Percentiles rank a stretch among this genome's conserved stretches.
Evolutionary conservation across 2,888 invertebrate genomes (phyloP).

Genomic region (Branchipolynoe longqiensis): DNA sequence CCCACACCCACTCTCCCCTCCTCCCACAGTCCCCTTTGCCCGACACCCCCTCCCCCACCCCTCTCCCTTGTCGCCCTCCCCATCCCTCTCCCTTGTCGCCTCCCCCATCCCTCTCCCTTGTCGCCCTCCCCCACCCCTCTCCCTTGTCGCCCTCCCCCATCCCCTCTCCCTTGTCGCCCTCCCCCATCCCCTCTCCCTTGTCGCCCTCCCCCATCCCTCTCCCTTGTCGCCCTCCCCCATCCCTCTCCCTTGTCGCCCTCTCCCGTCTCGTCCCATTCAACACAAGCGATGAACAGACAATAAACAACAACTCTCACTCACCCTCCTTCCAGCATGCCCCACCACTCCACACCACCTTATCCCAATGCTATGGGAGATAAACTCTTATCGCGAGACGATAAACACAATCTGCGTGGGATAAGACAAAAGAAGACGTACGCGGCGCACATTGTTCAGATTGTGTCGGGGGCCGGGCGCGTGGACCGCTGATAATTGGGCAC

Average conservation of each 20-base stretch:
- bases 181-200: no score
- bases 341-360: not conserved
- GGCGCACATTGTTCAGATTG: not conserved
- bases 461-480: not conserved
- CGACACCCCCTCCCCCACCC: no score
- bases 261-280: not conserved
- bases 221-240: not conserved
- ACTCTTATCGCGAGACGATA: slow-evolving; percentile 11
- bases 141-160: no score
- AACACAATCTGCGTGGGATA: slow-evolving; percentile 23
- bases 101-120: no score
- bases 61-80: no score
- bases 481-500: not conserved
- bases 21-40: no score
- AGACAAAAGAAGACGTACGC: slow-evolving; percentile 30
- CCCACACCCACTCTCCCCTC: no score
- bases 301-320: not conserved
- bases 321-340: not conserved
- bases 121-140: no score
- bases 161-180: no score
- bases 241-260: not conserved
- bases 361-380: not conserved
- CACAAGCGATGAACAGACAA: not conserved
- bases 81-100: no score
- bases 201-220: no score